Evolutionary conservation across 2,888 invertebrate genomes (phyloP).

Genomic region (Dicycla oo): DNA sequence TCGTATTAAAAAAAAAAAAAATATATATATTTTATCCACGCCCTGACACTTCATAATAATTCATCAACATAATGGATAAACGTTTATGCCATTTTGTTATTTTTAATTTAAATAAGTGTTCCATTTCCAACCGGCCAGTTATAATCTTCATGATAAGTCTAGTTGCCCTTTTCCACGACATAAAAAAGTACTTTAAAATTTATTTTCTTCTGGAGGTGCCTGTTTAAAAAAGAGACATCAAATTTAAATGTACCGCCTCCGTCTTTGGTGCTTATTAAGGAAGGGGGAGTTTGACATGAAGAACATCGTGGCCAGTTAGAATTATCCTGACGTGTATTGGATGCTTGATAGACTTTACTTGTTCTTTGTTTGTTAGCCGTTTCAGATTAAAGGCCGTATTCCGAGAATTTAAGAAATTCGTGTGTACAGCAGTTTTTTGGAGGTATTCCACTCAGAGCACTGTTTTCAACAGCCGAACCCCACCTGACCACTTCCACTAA

Average conservation of each 20-base stretch:
- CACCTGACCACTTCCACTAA: no score
- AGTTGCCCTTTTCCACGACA: conserved; percentile 51
- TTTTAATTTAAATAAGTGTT: conserved; percentile 62
- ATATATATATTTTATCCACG: neutral
- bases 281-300: conserved; percentile 44
- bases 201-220: conserved; percentile 50
- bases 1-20: neutral
- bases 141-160: conserved; percentile 44
- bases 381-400: conserved; percentile 40
- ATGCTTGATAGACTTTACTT: conserved; percentile 49
- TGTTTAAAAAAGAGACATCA: conserved; percentile 47
- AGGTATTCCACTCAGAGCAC: no score
- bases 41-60: conserved; percentile 16
- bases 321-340: conserved; percentile 53
- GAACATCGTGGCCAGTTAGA: conserved; percentile 60
- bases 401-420: conserved; percentile 10
- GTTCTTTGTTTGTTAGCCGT: conserved; percentile 40
- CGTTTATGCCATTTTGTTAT: conserved; percentile 45
- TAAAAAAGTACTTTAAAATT: conserved; percentile 63
- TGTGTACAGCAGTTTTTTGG: conserved; percentile 18
- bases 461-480: no score
- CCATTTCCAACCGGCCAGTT: conserved; percentile 44
- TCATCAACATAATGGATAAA: conserved; percentile 47
- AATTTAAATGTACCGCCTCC: conserved; percentile 54
- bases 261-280: conserved; percentile 54